A percentile compares a stretch with the other conserved stretches of the same genome.
Conservation (phyloP, 2,113 vertebrate genomes). For the Stomatorhinus ivindoensis region DNA sequence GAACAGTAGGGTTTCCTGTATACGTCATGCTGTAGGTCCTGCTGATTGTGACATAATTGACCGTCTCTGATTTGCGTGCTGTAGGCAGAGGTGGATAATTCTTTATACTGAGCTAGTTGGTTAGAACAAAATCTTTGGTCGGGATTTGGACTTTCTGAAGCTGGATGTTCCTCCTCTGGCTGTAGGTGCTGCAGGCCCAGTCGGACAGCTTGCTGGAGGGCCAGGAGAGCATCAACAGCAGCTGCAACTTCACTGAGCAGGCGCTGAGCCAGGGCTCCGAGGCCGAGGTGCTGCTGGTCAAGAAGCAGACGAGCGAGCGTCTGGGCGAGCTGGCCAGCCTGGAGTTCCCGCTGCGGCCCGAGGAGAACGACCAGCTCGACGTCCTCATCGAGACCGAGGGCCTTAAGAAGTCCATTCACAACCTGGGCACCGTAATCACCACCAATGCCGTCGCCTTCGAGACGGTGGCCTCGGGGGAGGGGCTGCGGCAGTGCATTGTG, state of each 20-base stretch:
- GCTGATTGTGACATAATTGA: not conserved
- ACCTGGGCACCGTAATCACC: constrained; percentile 84
- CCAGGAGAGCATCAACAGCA: constrained; percentile 85
- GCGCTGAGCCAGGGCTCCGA: constrained; percentile 85
- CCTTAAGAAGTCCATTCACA: constrained; percentile 92
- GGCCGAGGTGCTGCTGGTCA: constrained; percentile 88
- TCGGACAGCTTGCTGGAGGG: constrained; percentile 81
- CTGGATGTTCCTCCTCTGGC: not conserved
- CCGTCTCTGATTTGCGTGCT: not conserved
- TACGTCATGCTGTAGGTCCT: not conserved
- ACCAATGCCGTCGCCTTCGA: constrained; percentile 87
- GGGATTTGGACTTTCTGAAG: no score
- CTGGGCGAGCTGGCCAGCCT: constrained; percentile 73
- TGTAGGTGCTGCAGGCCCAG: constrained; percentile 87
- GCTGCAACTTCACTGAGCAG: constrained; percentile 88
- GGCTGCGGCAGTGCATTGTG: constrained; percentile 79
- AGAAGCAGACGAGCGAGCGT: constrained; percentile 94
- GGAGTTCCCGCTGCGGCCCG: constrained; percentile 79
- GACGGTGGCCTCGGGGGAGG: constrained; percentile 87
- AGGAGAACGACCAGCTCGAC: constrained; percentile 87
- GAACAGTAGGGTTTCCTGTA: not conserved
- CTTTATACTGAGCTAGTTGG: no score
- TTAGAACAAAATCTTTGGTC: no score
- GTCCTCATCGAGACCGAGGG: constrained; percentile 88
- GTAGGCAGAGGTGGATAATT: not conserved